Base-by-base conservation (phyloP, 1,140 invertebrate species). In the Zaprionus taronus region DNA sequence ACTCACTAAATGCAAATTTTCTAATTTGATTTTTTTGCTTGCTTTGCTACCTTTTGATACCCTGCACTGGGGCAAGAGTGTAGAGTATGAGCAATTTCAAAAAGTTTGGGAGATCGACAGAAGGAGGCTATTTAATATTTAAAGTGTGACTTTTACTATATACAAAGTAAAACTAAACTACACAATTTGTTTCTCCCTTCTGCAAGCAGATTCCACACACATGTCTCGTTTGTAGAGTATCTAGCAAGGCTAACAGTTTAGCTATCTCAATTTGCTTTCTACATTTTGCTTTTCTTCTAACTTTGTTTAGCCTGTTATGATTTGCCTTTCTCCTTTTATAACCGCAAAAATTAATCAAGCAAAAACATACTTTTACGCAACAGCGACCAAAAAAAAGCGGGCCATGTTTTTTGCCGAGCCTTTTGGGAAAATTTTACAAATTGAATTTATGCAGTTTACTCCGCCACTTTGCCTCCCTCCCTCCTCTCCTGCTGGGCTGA, bases 261-360 rank as follows among this genome's bases (percentile, higher is more conserved):
- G 1, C 7, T 58, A 36, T 4, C 15, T 15, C 3, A 15, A 5
- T 17, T 9, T 56, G 17, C 31, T n/a, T 15, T 34, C 9, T 11
- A 34, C 9, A 2, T 11, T 56, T 74, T 51, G 61, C 11, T 41
- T 79, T 66, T 41, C 66, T 76, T 72, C 65, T 72, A 47, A 51
- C 66, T 76, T 83, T 71, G 70, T 72, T 80, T 58, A n/a, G 65
- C 57, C 41, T 70, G 53, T 70, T 49, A 61, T 58, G 63, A 58
- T 70, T 62, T 47, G 64, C 47, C 47, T 51, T 51, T 51, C 41
- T n/a, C 41, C 68, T 65, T 74, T 81, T 79, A 79, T 66, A 73
- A 71, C 75, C 82, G 57, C 80, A 83, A 78, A 89, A 89, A 89
- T 89, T 89, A 89, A 90, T 89, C 84, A 89, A 84, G 84, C 80